These are phyloP conservation scores for Lutraria lutraria DNA, from an alignment of 2,888 invertebrate species.

Conservation along the genomic window DNA sequence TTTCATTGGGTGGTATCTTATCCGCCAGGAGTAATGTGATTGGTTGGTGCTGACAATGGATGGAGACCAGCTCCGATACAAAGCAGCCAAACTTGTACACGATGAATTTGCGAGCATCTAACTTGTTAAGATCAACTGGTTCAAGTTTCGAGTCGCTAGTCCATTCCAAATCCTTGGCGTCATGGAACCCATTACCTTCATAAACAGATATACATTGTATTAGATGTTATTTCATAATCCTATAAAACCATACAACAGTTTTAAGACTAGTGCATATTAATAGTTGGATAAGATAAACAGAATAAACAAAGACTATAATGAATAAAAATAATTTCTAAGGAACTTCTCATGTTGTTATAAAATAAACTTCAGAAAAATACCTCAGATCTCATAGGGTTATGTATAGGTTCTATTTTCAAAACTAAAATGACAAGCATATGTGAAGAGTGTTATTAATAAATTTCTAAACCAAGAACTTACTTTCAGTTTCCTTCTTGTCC, in stretches of 20 bases:
- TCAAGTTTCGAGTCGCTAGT: constrained; percentile 80
- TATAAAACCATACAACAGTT: too few species aligned
- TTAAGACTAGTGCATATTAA: too few species aligned
- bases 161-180: constrained; percentile 83
- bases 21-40: constrained; percentile 85
- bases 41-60: constrained; percentile 83
- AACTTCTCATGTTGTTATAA: too few species aligned
- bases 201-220: constrained; percentile 5
- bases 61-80: constrained; percentile 80
- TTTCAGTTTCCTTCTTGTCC: constrained; percentile 50
- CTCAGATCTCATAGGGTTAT: too few species aligned
- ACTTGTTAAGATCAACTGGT: constrained; percentile 84
- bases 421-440: too few species aligned
- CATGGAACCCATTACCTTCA: constrained; percentile 81
- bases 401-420: too few species aligned
- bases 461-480: constrained; percentile 26
- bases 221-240: too few species aligned
- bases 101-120: constrained; percentile 83
- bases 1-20: constrained; percentile 83
- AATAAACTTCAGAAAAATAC: too few species aligned
- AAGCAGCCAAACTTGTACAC: constrained; percentile 86
- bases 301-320: too few species aligned
- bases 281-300: too few species aligned
- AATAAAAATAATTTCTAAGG: too few species aligned
- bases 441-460: too few species aligned